Evolutionary conservation across 2,797 vertebrate species (phyloP).

Genomic region (Poeciliopsis presidionis): DNA sequence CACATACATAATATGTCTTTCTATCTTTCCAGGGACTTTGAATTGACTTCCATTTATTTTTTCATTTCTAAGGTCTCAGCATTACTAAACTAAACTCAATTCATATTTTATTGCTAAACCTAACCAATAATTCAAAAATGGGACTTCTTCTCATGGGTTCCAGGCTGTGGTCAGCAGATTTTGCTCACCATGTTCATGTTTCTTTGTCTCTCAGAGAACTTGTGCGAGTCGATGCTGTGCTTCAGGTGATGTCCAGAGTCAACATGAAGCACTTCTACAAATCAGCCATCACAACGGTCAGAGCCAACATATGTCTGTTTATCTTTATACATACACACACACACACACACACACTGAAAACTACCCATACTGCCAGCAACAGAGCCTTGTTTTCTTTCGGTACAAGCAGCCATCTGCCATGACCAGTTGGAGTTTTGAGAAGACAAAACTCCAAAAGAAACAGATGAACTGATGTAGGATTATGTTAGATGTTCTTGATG

Average conservation of each 20-base stretch:
- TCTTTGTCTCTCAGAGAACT: constrained; percentile 53
- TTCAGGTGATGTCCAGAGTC: constrained; percentile 83
- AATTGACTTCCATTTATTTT: neutral
- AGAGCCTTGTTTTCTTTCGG: neutral
- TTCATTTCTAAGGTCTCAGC: neutral
- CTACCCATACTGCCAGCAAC: neutral
- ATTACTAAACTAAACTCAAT: neutral
- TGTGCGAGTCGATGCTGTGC: constrained; percentile 74
- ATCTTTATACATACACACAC: neutral
- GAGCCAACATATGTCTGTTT: constrained; percentile 1
- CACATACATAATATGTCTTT: neutral
- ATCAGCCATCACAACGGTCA: constrained; percentile 83
- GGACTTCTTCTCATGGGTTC: neutral
- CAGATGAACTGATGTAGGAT: no score
- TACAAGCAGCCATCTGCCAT: neutral
- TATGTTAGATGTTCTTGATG: no score
- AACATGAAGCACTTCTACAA: constrained; percentile 85
- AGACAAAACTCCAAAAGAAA: no score
- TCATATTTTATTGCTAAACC: neutral
- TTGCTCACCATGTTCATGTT: neutral
- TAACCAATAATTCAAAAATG: neutral
- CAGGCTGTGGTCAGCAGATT: neutral
- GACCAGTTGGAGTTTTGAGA: neutral
- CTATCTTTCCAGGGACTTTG: no score
- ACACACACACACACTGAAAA: neutral